Evolutionary conservation across 2,888 invertebrate species (phyloP).

Genomic region (Tipula lateralis): DNA sequence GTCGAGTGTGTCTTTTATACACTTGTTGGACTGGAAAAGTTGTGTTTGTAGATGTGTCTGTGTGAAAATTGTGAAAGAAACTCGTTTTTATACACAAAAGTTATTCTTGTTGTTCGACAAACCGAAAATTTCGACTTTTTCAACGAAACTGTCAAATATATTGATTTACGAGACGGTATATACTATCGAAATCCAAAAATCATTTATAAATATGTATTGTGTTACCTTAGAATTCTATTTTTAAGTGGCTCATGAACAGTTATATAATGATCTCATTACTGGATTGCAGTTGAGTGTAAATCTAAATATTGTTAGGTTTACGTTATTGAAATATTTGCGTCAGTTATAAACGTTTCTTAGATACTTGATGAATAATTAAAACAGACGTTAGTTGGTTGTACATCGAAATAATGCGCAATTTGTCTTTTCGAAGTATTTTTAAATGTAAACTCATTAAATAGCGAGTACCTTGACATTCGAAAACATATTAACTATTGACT

Average conservation of each 20-base stretch:
- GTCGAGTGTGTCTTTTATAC: not conserved
- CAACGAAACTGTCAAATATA: not conserved
- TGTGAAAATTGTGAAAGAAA: not conserved
- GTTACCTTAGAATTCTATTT: conserved; percentile 15
- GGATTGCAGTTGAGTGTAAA: not conserved
- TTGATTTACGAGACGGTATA: not conserved
- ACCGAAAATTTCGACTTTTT: not conserved
- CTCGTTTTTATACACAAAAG: not conserved
- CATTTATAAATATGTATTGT: too few species aligned
- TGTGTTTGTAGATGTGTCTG: not conserved
- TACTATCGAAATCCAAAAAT: not conserved
- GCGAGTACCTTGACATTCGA: too few species aligned
- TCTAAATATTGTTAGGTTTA: not conserved
- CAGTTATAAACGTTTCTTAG: not conserved
- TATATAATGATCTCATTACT: conserved; percentile 11
- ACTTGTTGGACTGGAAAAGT: not conserved
- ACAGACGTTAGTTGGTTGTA: too few species aligned
- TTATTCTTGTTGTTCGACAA: not conserved
- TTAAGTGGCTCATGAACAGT: not conserved
- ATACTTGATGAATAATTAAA: too few species aligned
- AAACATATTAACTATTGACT: too few species aligned
- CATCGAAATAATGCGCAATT: too few species aligned
- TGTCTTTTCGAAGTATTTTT: too few species aligned
- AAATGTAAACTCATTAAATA: too few species aligned
- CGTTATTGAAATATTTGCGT: not conserved